These are phyloP conservation scores for Poecilia wingei DNA, from an alignment of 2,797 vertebrate genomes.

Conservation along the genomic window DNA sequence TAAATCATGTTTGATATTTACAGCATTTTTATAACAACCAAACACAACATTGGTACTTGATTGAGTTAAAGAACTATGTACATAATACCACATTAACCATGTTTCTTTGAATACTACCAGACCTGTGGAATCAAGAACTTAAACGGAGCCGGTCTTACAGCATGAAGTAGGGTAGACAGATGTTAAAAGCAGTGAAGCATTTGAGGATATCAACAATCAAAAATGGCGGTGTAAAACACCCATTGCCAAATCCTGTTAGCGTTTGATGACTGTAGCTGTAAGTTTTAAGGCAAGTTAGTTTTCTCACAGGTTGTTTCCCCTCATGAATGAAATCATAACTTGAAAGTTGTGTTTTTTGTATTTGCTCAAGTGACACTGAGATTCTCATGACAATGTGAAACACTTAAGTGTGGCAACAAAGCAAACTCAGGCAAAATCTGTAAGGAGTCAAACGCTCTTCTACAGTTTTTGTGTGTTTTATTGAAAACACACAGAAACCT, in stretches of 20 bases:
- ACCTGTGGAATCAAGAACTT: neutral
- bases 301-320: neutral
- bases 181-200: neutral
- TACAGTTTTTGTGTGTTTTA: conserved; percentile 7
- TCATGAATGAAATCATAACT: neutral
- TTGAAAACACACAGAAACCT: conserved; percentile 16
- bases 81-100: neutral
- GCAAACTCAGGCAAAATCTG: neutral
- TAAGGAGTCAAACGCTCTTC: neutral
- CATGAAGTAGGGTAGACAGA: neutral
- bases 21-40: too few species aligned
- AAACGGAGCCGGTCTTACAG: neutral
- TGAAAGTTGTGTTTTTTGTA: neutral
- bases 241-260: neutral
- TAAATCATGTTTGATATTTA: too few species aligned
- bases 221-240: neutral
- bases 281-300: neutral
- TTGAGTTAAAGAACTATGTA: too few species aligned
- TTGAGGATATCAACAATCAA: neutral
- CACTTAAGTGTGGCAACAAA: neutral
- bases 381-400: neutral
- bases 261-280: neutral
- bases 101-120: neutral
- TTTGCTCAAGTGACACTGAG: neutral
- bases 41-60: too few species aligned